Evolutionary conservation across 2,888 invertebrate genomes (phyloP).

Genomic region (Ennomos fuscantarius): DNA sequence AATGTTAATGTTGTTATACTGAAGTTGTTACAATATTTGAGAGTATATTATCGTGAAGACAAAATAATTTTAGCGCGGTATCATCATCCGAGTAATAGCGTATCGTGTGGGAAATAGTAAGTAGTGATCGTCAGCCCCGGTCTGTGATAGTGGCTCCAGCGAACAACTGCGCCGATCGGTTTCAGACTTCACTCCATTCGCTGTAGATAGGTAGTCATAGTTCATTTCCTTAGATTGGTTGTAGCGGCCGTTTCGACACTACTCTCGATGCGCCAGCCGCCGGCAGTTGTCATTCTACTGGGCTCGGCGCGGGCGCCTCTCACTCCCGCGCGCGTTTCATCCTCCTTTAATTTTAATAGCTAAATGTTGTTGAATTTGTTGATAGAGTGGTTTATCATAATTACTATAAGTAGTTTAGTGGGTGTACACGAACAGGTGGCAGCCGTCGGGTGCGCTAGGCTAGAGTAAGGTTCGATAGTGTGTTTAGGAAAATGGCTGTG

Average conservation of each 20-base stretch:
- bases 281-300: conserved; percentile 34
- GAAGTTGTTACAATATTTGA: conserved; percentile 86
- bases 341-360: conserved; percentile 81
- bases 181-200: conserved; percentile 25
- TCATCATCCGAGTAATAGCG: conserved; percentile 58
- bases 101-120: conserved; percentile 75
- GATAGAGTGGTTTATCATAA: conserved; percentile 82
- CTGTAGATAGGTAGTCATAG: conserved; percentile 29
- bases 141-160: conserved; percentile 32
- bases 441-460: conserved; percentile 70
- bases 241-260: conserved; percentile 27
- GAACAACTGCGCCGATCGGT: conserved; percentile 13
- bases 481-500: conserved; percentile 80
- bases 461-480: conserved; percentile 71
- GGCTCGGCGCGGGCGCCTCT: conserved; percentile 39
- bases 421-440: conserved; percentile 68
- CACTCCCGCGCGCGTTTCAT: conserved; percentile 52
- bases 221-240: conserved; percentile 25
- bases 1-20: conserved; percentile 85
- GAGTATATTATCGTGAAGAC: conserved; percentile 82
- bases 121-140: conserved; percentile 55
- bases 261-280: conserved; percentile 25
- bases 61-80: conserved; percentile 74
- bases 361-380: conserved; percentile 84
- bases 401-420: conserved; percentile 66